Base-by-base conservation (phyloP, 2,113 vertebrate genomes). In the Labrus mixtus region DNA sequence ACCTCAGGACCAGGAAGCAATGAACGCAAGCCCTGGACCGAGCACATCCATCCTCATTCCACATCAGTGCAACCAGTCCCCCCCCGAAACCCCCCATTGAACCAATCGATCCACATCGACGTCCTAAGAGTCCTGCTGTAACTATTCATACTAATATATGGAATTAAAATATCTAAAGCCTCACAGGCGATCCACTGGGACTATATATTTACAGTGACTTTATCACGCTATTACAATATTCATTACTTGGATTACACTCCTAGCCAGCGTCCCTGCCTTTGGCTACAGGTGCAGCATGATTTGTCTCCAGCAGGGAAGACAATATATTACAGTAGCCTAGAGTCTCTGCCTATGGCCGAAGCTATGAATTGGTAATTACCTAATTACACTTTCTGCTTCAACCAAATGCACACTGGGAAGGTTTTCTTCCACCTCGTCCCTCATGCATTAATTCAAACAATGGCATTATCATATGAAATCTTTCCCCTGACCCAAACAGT, bases 141-240 rank as follows among this genome's bases (percentile, higher is more conserved):
- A 69, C 43, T 53, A 73, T 75, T 53, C 54, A 82, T 57, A 74
- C n/a, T 54, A 71, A 88, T 75, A 45, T 66, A 73, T 73, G 56
- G 77, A 85, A 84, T 83, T 73, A 57, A 76, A 87, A 66, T 54
- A 84, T 57, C 45, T 8, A 48, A 53, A 81, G 56, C 59, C 76
- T 59, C 1, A 1, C 16, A 4, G 68, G 39, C 57, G 19, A 63
- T 69, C 51, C 68, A 51, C 37, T 6, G 39, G 63, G 61, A 62
- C 76, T 20, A 66, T 82, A 89, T 79, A 86, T 86, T 82, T 68
- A 86, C 73, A 54, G 51, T 22, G 69, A 64, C 65, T 87, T 85
- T 84, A 84, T 89, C 67, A 81, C 9, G 3, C 76, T 19, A 72
- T 70, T 73, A 73, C 64, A 78, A 63, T 86, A 88, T 82, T 82